Percentiles rank a stretch among this genome's conserved stretches.
Conservation (phyloP, 23 tunicate species). For the Halocynthia roretzi region DNA sequence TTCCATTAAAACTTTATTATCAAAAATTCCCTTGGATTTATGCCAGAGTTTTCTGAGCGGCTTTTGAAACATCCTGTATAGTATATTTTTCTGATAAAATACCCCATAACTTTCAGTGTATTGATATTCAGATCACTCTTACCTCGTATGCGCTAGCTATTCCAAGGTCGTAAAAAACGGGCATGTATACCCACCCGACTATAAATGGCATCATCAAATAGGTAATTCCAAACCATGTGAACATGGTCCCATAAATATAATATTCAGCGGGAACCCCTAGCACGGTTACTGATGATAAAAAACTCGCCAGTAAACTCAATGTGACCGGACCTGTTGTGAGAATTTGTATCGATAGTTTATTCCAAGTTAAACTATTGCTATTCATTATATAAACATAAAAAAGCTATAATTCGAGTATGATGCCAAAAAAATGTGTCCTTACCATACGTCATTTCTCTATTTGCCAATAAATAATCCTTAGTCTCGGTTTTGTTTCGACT, state of each 20-base stretch:
- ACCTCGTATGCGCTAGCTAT: constrained; percentile 81
- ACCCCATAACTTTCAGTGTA: too few species aligned
- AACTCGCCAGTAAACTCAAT: constrained; percentile 82
- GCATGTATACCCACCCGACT: constrained; percentile 67
- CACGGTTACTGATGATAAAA: constrained; percentile 86
- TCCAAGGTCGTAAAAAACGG: constrained; percentile 84
- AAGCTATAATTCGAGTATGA: not conserved
- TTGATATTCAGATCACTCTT: constrained; percentile 4
- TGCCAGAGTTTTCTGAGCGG: not conserved
- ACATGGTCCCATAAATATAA: constrained; percentile 90
- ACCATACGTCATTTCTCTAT: constrained; percentile 80
- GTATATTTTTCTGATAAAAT: too few species aligned
- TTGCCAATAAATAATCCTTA: constrained; percentile 69
- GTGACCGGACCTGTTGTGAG: constrained; percentile 70
- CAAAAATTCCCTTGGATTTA: too few species aligned
- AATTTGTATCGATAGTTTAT: not conserved
- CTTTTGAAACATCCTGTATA: not conserved
- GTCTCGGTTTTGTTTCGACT: constrained; percentile 27
- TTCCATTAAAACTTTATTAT: not conserved
- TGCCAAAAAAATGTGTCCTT: not conserved
- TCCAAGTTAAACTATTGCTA: not conserved
- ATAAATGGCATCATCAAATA: constrained; percentile 52
- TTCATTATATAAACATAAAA: not conserved
- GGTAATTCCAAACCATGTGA: constrained; percentile 64
- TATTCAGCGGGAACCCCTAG: constrained; percentile 88